Conservation (phyloP, 35 echinoderm and acorn worm genomes). For the Heliocidaris erythrogramma region DNA sequence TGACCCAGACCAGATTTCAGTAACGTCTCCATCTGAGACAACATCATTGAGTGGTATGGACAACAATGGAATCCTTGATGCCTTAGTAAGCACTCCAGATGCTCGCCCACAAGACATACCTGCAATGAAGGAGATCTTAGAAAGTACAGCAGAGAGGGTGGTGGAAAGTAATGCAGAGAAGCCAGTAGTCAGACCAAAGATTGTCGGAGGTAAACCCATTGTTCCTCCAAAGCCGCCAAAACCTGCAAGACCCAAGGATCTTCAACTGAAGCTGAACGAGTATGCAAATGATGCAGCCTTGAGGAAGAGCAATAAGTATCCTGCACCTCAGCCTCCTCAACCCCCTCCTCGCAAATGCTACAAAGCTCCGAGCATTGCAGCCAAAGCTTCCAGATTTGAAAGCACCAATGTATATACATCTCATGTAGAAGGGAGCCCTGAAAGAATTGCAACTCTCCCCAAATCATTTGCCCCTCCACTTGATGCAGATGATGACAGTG, state of each 20-base stretch:
- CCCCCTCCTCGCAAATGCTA: conserved; percentile 62
- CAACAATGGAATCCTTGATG: not conserved
- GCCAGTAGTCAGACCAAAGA: conserved; percentile 37
- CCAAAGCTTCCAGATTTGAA: conserved; percentile 38
- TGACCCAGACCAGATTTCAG: conserved; percentile 35
- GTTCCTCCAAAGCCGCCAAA: conserved; percentile 70
- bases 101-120: not conserved
- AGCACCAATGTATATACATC: not conserved
- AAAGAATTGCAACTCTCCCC: conserved; percentile 22
- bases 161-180: not conserved
- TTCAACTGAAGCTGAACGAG: not conserved
- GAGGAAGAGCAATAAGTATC: not conserved
- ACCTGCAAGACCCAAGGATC: conserved; percentile 50
- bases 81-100: not conserved
- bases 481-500: not conserved
- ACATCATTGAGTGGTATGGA: not conserved
- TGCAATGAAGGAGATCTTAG: not conserved
- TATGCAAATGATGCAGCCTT: not conserved
- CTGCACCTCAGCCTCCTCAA: conserved; percentile 49
- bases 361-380: conserved; percentile 46
- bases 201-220: conserved; percentile 21
- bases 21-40: conserved; percentile 30
- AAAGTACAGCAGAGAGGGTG: not conserved
- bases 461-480: not conserved
- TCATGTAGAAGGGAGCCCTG: not conserved